Base-by-base conservation (phyloP, 1,140 invertebrate genomes). In the Heliothis subflexa region DNA sequence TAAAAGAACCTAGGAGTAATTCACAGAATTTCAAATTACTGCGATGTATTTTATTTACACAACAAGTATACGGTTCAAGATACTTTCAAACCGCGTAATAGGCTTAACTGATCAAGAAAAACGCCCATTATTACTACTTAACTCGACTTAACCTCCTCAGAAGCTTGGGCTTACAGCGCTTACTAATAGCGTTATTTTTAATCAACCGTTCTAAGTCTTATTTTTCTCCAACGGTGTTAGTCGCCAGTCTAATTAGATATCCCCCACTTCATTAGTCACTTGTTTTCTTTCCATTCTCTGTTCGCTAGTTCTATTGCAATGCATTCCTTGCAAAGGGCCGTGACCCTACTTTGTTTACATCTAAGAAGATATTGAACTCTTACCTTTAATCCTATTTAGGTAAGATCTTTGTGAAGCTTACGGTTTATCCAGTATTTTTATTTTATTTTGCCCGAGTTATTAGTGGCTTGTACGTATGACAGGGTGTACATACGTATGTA, bases 171-270 rank as follows among this genome's bases (percentile, higher is more conserved):
- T 70, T 57, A 55, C 47, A 54, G 21, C 49, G 55, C 64, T 75
- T 76, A 71, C 72, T 80, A 76, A 80, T 80, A 52, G 57, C 28
- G 72, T 62, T 80, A 80, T 81, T 81, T 82, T 83, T 79, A 83
- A 83, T 79, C 75, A 81, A 78, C 55, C 50, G 66, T 78, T 33
- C 21, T 57, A 21, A 71, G 78, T 77, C 59, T 78, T 83, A 59
- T 74, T 78, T 79, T 64, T 50, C 55, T 54, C 64, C 21, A 59
- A 16, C 73, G 66, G n/a, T 52, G 64, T n/a, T 75, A 55, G 74
- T 57, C 50, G 70, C 33, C 62, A 33, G 70, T 64, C 57, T 81
- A 83, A 83, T 83, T 81, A 71, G 71, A 75, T 78, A 75, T 59
- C 55, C 64, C 72, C 18, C n/a, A 78, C 73, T 81, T 40, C 70